Evolutionary conservation across 35 echinoderm and acorn worm species (phyloP).

Genomic region (Lytechinus pictus): DNA sequence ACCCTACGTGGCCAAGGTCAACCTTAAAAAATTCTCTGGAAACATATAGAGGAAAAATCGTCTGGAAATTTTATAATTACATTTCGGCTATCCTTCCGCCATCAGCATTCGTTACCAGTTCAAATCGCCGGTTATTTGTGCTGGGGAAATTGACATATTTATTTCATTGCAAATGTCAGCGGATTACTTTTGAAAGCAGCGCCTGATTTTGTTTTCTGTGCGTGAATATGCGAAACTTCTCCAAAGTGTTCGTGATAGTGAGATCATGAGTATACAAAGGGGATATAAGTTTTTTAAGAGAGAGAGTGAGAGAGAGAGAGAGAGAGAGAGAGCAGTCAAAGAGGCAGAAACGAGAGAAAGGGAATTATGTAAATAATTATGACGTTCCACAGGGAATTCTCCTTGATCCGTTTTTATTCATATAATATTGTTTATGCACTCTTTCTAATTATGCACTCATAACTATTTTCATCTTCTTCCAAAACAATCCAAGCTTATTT

Average conservation of each 20-base stretch:
- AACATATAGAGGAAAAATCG: constrained; percentile 32
- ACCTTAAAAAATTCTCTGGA: neutral
- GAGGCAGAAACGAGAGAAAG: too few species aligned
- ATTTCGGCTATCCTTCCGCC: constrained; percentile 41
- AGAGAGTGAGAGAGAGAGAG: too few species aligned
- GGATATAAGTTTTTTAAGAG: too few species aligned
- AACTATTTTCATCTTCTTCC: too few species aligned
- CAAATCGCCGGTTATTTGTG: constrained; percentile 1
- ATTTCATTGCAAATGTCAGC: constrained; percentile 12
- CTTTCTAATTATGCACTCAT: too few species aligned
- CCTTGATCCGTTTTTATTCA: too few species aligned
- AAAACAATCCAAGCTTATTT: too few species aligned
- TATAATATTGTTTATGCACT: too few species aligned
- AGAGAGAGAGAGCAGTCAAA: too few species aligned
- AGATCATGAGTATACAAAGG: too few species aligned
- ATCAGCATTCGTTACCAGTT: neutral
- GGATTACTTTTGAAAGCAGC: neutral
- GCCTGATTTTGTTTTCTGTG: neutral
- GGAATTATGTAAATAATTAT: too few species aligned
- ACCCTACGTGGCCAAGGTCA: neutral
- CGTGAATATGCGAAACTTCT: neutral
- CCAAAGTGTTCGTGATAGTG: neutral
- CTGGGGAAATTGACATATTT: neutral
- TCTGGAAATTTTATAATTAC: constrained; percentile 46
- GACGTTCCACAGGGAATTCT: too few species aligned